These are phyloP conservation scores for Pseudochaenichthys georgianus DNA, from an alignment of 2,797 vertebrate species.

Conservation along the genomic window DNA sequence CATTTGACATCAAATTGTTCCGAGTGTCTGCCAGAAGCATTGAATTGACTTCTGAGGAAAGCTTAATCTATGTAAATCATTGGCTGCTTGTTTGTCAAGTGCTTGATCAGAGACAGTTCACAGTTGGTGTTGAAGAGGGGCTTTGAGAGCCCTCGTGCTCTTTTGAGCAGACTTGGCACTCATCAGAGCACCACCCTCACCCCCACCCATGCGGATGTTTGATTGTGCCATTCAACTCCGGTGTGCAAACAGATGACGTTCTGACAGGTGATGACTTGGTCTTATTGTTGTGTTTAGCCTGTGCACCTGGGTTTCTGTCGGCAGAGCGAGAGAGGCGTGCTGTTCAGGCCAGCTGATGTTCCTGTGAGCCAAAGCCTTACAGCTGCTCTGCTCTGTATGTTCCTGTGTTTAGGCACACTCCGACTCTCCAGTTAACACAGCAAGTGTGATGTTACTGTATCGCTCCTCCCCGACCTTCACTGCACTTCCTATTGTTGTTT, in stretches of 20 bases:
- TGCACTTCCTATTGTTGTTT: conserved; percentile 25
- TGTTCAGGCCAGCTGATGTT: conserved; percentile 66
- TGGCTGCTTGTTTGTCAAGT: conserved; percentile 66
- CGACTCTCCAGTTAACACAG: conserved; percentile 63
- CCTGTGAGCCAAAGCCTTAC: conserved; percentile 48
- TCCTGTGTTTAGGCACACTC: conserved; percentile 41
- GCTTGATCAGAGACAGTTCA: conserved; percentile 70
- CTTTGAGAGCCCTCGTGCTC: conserved; percentile 48
- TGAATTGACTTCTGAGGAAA: conserved; percentile 59
- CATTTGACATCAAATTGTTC: conserved; percentile 48
- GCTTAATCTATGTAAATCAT: conserved; percentile 71
- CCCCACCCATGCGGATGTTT: conserved; percentile 40
- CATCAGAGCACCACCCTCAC: conserved; percentile 7
- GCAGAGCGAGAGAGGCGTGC: conserved; percentile 21
- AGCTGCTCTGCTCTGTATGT: conserved; percentile 66
- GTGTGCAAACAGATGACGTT: conserved; percentile 67
- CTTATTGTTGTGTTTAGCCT: conserved; percentile 58
- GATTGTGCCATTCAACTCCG: conserved; percentile 44
- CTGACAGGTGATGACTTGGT: conserved; percentile 66
- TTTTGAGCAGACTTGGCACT: conserved; percentile 48
- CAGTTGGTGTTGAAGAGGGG: conserved; percentile 49
- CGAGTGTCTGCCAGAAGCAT: conserved; percentile 32
- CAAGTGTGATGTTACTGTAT: conserved; percentile 41
- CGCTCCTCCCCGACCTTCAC: conserved; percentile 17
- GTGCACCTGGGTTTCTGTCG: conserved; percentile 68